Percentiles rank a stretch among this genome's conserved stretches.
Evolutionary conservation across 2,888 invertebrate species (phyloP).

Genomic region (Aphidoletes aphidimyza): DNA sequence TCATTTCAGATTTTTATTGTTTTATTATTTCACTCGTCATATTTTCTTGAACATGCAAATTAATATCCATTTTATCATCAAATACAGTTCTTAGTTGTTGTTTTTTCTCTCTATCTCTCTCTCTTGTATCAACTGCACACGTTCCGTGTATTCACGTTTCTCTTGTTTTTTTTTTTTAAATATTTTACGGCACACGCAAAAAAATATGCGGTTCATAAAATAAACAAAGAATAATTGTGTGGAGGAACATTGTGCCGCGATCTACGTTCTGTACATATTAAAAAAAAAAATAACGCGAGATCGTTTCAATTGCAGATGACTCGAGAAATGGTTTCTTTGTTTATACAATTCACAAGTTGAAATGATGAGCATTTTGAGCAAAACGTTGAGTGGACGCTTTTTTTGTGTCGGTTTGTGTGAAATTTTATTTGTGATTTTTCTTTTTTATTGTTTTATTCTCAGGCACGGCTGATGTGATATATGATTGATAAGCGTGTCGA

Average conservation of each 20-base stretch:
- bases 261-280: too few species aligned
- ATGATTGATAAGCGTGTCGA: slow-evolving; percentile 24
- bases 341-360: slow-evolving; percentile 4
- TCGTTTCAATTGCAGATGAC: background rate
- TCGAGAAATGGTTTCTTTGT: slow-evolving; percentile 5
- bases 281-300: too few species aligned
- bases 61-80: background rate
- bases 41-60: background rate
- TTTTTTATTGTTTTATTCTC: background rate
- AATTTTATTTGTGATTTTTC: background rate
- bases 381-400: too few species aligned
- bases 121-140: too few species aligned
- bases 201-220: background rate
- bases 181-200: background rate
- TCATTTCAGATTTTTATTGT: too few species aligned
- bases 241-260: too few species aligned
- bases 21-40: too few species aligned
- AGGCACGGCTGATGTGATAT: background rate
- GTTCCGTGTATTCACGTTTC: background rate
- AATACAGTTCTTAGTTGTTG: too few species aligned
- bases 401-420: too few species aligned
- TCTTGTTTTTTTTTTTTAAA: background rate
- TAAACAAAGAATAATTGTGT: too few species aligned
- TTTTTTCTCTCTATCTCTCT: too few species aligned
- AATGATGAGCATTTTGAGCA: too few species aligned